A percentile compares a stretch with the other conserved stretches of the same genome.
These are phyloP conservation scores for Cheilosia vulpina DNA, from an alignment of 2,888 invertebrate genomes.

Conservation along the genomic window DNA sequence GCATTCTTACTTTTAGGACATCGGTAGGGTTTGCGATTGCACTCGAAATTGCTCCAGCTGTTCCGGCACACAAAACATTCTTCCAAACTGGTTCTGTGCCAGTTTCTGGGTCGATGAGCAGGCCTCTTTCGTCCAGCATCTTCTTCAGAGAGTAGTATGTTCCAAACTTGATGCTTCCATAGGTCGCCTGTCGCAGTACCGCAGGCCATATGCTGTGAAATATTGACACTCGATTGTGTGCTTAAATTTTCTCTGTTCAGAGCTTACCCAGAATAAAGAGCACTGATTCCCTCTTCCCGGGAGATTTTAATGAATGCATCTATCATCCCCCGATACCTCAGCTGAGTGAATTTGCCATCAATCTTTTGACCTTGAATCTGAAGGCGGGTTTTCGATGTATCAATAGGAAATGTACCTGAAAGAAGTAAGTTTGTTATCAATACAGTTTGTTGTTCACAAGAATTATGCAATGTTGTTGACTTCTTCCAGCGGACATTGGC, in stretches of 20 bases:
- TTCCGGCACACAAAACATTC: constrained; percentile 91
- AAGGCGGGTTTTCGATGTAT: constrained; percentile 96
- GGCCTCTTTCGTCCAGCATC: constrained; percentile 85
- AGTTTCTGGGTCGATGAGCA: constrained; percentile 81
- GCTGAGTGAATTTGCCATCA: constrained; percentile 89
- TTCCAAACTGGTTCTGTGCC: constrained; percentile 86
- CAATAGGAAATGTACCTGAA: constrained; percentile 97
- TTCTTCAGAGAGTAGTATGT: constrained; percentile 96
- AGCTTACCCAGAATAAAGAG: constrained; percentile 93
- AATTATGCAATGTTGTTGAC: constrained; percentile 40
- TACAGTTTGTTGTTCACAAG: neutral
- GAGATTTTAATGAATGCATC: constrained; percentile 95
- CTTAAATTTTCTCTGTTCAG: neutral
- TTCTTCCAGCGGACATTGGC: neutral
- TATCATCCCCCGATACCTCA: constrained; percentile 95
- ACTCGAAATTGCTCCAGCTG: constrained; percentile 91
- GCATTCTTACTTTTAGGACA: constrained; percentile 98
- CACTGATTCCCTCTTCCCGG: constrained; percentile 92
- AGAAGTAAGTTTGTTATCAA: constrained; percentile 13
- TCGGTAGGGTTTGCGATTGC: constrained; percentile 98
- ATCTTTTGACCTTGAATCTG: constrained; percentile 97
- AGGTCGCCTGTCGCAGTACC: constrained; percentile 95
- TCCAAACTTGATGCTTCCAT: constrained; percentile 98
- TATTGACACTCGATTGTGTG: constrained; percentile 4
- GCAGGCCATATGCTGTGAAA: constrained; percentile 93